Base-by-base conservation (phyloP, 2,113 vertebrate species). In the Pachypanchax playfairii region DNA sequence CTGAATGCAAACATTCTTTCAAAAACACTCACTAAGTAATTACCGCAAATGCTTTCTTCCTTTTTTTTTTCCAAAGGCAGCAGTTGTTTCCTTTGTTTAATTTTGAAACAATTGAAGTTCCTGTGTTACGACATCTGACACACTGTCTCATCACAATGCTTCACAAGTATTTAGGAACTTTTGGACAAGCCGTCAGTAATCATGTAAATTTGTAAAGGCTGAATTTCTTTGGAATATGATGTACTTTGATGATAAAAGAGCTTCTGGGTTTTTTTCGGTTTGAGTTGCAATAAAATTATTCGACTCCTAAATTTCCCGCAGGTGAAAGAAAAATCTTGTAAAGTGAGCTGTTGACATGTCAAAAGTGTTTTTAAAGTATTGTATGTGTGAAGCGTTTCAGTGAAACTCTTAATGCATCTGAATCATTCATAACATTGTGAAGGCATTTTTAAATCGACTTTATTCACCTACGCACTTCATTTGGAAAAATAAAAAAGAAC, bases 381-480 rank as follows among this genome's bases (percentile, higher is more conserved):
- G 24, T 17, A n/a, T n/a, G 46, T 48, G 22, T 26, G 46, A 25
- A 24, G 46, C 26, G 46, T 22, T 15, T 48, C 13, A 14, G 39
- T 20, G 20, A 42, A 8, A 18, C 39, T 42, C 39, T 9, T 42
- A 42, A 42, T 42, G 39, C 39, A 20, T 20, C 39, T 42, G 39
- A 42, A 42, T 42, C 39, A 42, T 42, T 42, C 39, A 42, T 42
- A 42, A 39, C 36, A n/a, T n/a, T 17, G 6, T 4, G 10, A 39
- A 17, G 58, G 24, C 20, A 22, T 22, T 38, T 12, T 22, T 29
- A 33, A 22, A 44, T 44, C 59, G 48, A 61, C 39, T 52, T 44
- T 42, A 29, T 73, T 59, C 59, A 47, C 47, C 21, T 70, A 39
- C 22, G 13, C 26, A 61, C n/a, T 68, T 73, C 11, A 13, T 73